Base-by-base conservation (phyloP, 2,888 invertebrate genomes). In the Nomada ruficornis region DNA sequence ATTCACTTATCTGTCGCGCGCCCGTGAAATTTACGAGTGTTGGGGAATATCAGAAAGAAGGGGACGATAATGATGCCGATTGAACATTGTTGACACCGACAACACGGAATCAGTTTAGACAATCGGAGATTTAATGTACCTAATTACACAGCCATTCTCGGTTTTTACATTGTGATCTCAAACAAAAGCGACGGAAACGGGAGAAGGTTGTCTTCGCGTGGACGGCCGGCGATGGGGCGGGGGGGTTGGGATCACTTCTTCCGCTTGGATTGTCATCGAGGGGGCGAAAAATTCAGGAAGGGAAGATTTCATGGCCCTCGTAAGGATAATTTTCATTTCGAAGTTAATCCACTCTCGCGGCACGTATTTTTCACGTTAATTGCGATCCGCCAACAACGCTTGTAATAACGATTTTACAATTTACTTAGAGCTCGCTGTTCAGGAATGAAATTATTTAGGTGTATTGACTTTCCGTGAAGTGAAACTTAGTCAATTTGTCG, bases 251-350 rank as follows among this genome's bases (percentile, higher is more conserved):
- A 89, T 85, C 89, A 90, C 92, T 93, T 93, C 93, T 93, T 93
- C 91, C 91, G 89, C 87, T 91, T 92, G 91, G 81, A 83, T 89
- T 84, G 82, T 79, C 87, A 91, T 91, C 89, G 89, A 93, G 79
- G 93, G 80, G 83, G 83, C 68, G 80, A 81, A 81, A 84, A 81
- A 80, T 80, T 67, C 65, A 52, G 63, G 44, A 52, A 62, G 82
- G 81, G 81, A 75, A 82, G 80, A 75, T 74, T 81, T 76, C 80
- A 75, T 68, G 64, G 70, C 65, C 50, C 71, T 71, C 82, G 55
- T 70, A 82, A 81, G 74, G 75, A 80, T 75, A 75, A 82, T 81
- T 82, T 74, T 80, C 81, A 82, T 80, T 74, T 57, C 57, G 23
- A 78, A 63, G 57, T 64, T 81, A 81, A 80, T 80, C 80, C 72